Evolutionary conservation across 2,113 vertebrate genomes (phyloP).

Genomic region (Chauna torquata): DNA sequence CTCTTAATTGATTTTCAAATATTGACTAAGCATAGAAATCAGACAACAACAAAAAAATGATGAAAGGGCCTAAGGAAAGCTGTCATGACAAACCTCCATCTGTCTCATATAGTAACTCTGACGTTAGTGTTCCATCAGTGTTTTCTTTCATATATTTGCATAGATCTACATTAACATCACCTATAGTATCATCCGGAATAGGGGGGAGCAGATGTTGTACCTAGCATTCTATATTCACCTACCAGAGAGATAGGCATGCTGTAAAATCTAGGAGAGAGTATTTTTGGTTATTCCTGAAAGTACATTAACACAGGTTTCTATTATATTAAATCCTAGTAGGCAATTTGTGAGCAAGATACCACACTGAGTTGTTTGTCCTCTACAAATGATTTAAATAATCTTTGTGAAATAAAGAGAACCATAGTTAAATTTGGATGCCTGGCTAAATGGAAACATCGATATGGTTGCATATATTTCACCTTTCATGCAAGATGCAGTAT

Average conservation of each 20-base stretch:
- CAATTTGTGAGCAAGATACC: neutral
- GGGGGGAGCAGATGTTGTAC: neutral
- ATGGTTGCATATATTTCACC: neutral
- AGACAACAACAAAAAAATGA: neutral
- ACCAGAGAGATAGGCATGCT: neutral
- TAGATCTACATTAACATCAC: neutral
- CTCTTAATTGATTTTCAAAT: neutral
- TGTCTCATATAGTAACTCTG: neutral
- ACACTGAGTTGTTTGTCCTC: neutral
- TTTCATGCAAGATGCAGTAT: accelerated
- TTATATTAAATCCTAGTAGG: neutral
- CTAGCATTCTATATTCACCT: neutral
- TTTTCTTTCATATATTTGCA: neutral
- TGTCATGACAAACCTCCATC: neutral
- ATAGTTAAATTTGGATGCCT: neutral
- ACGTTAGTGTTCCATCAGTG: neutral
- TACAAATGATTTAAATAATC: neutral
- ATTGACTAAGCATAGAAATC: neutral
- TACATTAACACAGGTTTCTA: neutral
- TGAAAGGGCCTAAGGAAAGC: neutral
- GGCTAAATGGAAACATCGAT: neutral
- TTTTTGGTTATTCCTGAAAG: neutral
- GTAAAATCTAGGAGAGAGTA: neutral
- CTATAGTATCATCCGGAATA: accelerated
- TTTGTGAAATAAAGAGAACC: neutral